Percentiles rank a stretch among this genome's conserved stretches.
These are phyloP conservation scores for Diarsia rubi DNA, from an alignment of 2,888 invertebrate species.

Conservation along the genomic window DNA sequence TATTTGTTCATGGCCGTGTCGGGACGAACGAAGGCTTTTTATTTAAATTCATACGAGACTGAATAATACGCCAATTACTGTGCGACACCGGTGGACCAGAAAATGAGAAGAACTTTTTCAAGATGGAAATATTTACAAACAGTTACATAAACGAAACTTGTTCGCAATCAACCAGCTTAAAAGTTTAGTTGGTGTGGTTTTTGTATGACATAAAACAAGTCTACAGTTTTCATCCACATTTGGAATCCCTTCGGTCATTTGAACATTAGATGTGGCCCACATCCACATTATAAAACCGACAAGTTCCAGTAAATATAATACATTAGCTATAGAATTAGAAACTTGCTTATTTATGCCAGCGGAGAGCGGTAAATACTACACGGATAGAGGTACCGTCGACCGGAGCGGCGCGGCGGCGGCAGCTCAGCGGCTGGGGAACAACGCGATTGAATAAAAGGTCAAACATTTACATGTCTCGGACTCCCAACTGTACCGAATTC, in stretches of 20 bases:
- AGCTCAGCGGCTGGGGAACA: neutral
- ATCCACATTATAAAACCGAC: neutral
- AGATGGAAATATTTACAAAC: neutral
- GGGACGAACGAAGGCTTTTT: conserved; percentile 22
- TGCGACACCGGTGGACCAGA: neutral
- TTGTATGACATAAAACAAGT: neutral
- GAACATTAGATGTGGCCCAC: conserved; percentile 6
- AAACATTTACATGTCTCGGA: conserved; percentile 36
- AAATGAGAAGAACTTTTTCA: neutral
- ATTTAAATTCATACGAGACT: conserved; percentile 26
- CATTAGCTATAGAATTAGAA: conserved; percentile 43
- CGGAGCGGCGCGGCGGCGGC: neutral
- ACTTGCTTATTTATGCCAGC: conserved; percentile 46
- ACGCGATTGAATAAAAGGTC: conserved; percentile 45
- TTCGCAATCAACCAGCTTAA: neutral
- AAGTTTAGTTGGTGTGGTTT: neutral
- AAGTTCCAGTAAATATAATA: conserved; percentile 19
- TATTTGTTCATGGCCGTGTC: conserved; percentile 14
- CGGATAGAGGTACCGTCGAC: conserved; percentile 16
- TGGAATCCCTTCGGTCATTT: conserved; percentile 4
- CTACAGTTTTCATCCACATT: neutral
- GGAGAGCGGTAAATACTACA: conserved; percentile 40
- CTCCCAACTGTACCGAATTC: neutral
- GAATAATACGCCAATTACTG: conserved; percentile 32
- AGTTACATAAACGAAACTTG: neutral